These are phyloP conservation scores for Thymallus thymallus DNA, from an alignment of 2,113 vertebrate species.

Conservation along the genomic window DNA sequence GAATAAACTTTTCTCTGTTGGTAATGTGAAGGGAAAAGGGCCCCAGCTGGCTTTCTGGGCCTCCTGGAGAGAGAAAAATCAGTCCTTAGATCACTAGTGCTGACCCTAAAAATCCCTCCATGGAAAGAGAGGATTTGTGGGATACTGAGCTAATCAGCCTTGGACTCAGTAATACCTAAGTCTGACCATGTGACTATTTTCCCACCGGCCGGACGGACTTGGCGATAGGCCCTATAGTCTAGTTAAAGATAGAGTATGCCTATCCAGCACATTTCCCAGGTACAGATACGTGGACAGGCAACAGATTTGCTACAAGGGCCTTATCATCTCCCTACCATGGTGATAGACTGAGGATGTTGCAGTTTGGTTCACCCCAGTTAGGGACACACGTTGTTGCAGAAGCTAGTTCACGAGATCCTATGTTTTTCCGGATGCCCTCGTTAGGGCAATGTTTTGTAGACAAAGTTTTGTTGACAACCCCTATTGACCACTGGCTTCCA, in stretches of 20 bases:
- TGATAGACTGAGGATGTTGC: too few relatives aligned
- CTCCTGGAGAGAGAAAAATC: neutral
- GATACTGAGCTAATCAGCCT: slow-evolving; percentile 1
- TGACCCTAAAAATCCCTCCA: slow-evolving; percentile 44
- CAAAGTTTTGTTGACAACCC: neutral
- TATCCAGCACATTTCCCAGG: too few relatives aligned
- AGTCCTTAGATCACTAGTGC: slow-evolving; percentile 11
- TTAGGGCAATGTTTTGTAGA: neutral
- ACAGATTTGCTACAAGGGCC: too few relatives aligned
- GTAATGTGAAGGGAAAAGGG: neutral
- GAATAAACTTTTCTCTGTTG: neutral
- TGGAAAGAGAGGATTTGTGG: slow-evolving; percentile 21
- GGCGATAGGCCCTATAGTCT: too few relatives aligned
- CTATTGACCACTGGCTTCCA: neutral
- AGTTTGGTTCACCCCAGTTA: too few relatives aligned
- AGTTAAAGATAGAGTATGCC: too few relatives aligned
- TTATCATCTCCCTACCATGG: too few relatives aligned
- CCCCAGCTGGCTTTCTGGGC: neutral
- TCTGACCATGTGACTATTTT: neutral
- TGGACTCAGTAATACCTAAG: neutral
- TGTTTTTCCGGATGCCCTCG: neutral
- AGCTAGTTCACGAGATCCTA: neutral
- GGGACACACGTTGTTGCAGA: neutral
- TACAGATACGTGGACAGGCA: too few relatives aligned
- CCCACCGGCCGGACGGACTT: neutral